Conservation (phyloP, 2,113 vertebrate genomes). For the Boulengeromyrus knoepffleri region DNA sequence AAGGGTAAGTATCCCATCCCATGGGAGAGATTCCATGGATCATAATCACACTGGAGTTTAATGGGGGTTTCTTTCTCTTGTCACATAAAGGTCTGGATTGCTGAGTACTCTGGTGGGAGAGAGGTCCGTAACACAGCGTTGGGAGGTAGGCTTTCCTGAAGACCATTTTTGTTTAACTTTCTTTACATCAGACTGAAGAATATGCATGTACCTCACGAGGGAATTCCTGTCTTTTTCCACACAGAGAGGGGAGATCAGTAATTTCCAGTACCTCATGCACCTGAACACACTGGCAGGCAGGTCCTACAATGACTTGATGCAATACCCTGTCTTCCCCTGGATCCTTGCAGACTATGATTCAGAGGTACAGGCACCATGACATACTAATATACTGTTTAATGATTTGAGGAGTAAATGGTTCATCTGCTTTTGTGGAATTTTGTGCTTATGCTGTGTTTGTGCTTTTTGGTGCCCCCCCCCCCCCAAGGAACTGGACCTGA, state of each 20-base stretch:
- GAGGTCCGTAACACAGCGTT: constrained; percentile 94
- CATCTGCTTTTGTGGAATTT: background rate
- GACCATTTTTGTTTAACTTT: background rate
- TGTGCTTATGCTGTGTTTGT: background rate
- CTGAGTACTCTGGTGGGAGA: constrained; percentile 96
- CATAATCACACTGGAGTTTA: background rate
- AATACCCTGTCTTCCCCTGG: constrained; percentile 98
- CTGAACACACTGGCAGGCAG: constrained; percentile 93
- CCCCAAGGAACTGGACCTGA: constrained; percentile 86
- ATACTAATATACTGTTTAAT: background rate
- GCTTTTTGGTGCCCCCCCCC: background rate
- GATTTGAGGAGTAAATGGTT: background rate
- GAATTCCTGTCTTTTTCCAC: background rate
- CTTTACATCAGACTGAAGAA: background rate
- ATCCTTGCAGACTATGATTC: constrained; percentile 92
- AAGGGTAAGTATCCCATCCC: constrained; percentile 66
- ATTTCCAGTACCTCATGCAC: constrained; percentile 99
- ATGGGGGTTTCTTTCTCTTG: background rate
- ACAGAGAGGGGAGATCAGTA: constrained; percentile 97
- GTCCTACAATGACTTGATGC: constrained; percentile 98
- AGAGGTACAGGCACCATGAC: constrained; percentile 60
- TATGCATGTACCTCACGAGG: background rate
- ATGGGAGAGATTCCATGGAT: background rate
- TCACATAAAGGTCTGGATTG: constrained; percentile 76
- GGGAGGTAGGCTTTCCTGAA: constrained; percentile 74